Conservation (phyloP, 2,113 vertebrate genomes). For the Cynoglossus semilaevis region DNA sequence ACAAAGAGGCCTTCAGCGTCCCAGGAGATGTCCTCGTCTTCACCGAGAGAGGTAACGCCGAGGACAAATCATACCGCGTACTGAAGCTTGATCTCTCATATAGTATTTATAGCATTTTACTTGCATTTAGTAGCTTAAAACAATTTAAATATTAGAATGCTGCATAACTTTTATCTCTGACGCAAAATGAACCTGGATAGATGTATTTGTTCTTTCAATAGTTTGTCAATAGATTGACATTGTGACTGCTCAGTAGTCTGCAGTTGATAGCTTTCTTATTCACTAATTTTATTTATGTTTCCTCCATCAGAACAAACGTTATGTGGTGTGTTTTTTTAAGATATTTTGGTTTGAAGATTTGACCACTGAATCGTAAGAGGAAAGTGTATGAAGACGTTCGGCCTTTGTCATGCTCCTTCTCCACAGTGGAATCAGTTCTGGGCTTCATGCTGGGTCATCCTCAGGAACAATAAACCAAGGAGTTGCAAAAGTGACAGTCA, state of each 20-base stretch:
- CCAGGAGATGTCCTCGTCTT: slow-evolving; percentile 69
- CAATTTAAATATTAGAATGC: slow-evolving; percentile 44
- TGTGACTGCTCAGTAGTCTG: too few species aligned
- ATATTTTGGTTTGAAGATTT: slow-evolving; percentile 16
- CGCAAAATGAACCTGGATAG: slow-evolving; percentile 65
- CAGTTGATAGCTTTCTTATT: neutral
- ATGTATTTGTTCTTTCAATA: slow-evolving; percentile 26
- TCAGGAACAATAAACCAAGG: slow-evolving; percentile 67
- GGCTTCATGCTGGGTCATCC: slow-evolving; percentile 63
- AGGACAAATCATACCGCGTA: slow-evolving; percentile 59
- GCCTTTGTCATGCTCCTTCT: slow-evolving; percentile 50
- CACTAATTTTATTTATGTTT: neutral
- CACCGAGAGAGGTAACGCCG: slow-evolving; percentile 63
- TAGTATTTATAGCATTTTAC: slow-evolving; percentile 68
- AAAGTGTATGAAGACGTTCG: slow-evolving; percentile 34
- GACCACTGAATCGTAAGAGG: slow-evolving; percentile 31
- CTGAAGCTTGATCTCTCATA: slow-evolving; percentile 52
- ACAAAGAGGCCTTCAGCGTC: slow-evolving; percentile 68
- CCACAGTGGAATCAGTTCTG: slow-evolving; percentile 46
- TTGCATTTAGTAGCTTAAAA: slow-evolving; percentile 65
- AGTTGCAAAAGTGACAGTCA: slow-evolving; percentile 62
- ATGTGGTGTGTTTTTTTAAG: too few species aligned
- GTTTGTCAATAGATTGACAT: too few species aligned
- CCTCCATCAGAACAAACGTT: neutral
- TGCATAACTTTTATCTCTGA: slow-evolving; percentile 62